phyloP scores from a whole-genome alignment of 2,797 vertebrate genomes.

The Rachycentron canadum region DNA sequence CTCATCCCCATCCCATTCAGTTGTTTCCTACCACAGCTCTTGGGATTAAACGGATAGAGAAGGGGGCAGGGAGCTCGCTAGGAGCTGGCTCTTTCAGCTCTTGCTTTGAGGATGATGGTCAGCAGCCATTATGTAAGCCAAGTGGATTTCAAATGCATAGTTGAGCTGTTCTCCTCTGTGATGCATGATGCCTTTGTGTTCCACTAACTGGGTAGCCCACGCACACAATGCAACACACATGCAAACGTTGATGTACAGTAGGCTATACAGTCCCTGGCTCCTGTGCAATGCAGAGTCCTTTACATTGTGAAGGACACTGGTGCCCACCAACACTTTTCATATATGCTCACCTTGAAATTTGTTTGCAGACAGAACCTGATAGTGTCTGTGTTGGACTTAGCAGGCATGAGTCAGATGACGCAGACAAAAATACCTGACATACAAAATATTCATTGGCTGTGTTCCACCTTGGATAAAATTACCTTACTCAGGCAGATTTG shows the following conservation, averaged over 20 bases:
- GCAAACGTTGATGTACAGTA: slow-evolving; percentile 19
- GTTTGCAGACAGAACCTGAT: slow-evolving; percentile 33
- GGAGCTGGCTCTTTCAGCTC: slow-evolving; percentile 72
- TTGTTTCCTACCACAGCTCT: slow-evolving; percentile 64
- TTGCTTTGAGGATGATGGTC: slow-evolving; percentile 78
- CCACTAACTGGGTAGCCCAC: slow-evolving; percentile 53
- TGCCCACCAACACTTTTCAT: slow-evolving; percentile 15
- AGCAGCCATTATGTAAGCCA: slow-evolving; percentile 76
- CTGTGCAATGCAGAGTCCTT: slow-evolving; percentile 34
- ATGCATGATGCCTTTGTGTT: slow-evolving; percentile 64
- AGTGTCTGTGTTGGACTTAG: background rate
- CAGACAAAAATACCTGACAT: slow-evolving; percentile 6
- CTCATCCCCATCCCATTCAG: slow-evolving; percentile 70
- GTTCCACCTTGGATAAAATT: slow-evolving; percentile 19
- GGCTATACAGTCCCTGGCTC: slow-evolving; percentile 13
- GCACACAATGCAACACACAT: slow-evolving; percentile 45
- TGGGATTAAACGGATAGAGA: slow-evolving; percentile 77
- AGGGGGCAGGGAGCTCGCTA: slow-evolving; percentile 60
- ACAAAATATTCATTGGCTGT: background rate
- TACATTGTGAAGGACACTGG: slow-evolving; percentile 30
- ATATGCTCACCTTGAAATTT: slow-evolving; percentile 39
- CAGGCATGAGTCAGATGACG: background rate
- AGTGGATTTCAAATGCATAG: slow-evolving; percentile 76
- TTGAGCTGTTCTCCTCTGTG: slow-evolving; percentile 61
- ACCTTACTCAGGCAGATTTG: slow-evolving; percentile 18